Base-by-base conservation (phyloP, 2,888 invertebrate genomes). In the Hyposoter dolosus region DNA sequence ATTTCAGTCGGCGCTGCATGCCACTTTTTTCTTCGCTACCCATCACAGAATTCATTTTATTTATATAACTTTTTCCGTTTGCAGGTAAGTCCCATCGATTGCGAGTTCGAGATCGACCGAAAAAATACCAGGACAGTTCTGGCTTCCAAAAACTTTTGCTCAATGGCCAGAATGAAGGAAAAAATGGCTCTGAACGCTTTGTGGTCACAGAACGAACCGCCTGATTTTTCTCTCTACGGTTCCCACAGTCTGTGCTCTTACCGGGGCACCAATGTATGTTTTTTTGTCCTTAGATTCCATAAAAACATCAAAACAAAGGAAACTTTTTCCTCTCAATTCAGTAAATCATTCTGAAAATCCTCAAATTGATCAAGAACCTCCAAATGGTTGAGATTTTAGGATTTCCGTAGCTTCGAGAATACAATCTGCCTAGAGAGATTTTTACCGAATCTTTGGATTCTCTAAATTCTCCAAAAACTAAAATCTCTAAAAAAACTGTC, bases 11-110 rank as follows among this genome's bases (percentile, higher is more conserved):
- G 10, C 0, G 56, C 28, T 4, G 15, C 28, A 28, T 15, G 15
- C n/a, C 10, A 4, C 28, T 60, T 5, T 60, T 15, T 28, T 28
- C 28, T 0, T 15, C 12, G 15, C 1, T 1, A 28, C 7, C 6
- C 7, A 28, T 60, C 32, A 47, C 19, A 12, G n/a, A 45, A 60
- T 56, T 3, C 69, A 63, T 66, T 74, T 69, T 19, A 56, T 77
- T 35, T 72, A 53, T 77, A 28, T 1, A 23, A 15, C 72, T 72
- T 76, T 47, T 77, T 84, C 72, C 77, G 32, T 82, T 84, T 60
- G 66, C 84, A 84, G 81, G 84, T 84, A 84, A 84, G 84, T 81
- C 56, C 5, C 12, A 19, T 19, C 19, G 17, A 23, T 43, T 23
- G 17, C 43, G 23, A 28, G 47, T 69, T 7, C 40, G 53, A 56